phyloP scores from a whole-genome alignment of 2,888 invertebrate species.

The Panzeria rudis region DNA sequence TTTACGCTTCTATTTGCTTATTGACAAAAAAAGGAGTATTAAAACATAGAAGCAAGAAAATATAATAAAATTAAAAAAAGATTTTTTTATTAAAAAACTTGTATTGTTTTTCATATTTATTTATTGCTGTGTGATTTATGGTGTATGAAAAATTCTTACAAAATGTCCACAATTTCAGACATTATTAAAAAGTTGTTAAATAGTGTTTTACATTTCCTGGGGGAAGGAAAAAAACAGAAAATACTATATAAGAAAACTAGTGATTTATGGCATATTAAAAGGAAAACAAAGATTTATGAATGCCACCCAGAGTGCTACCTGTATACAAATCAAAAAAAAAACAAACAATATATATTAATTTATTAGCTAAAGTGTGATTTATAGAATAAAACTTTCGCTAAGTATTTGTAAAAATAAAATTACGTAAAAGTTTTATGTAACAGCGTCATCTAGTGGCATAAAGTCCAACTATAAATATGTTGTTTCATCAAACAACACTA shows the following conservation, averaged over 20 bases:
- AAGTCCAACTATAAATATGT: too few species aligned
- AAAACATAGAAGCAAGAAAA: neutral
- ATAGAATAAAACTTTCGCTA: neutral
- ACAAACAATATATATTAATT: neutral
- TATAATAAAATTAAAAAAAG: neutral
- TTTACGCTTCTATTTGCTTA: neutral
- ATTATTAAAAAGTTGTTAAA: constrained; percentile 27
- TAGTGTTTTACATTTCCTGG: neutral
- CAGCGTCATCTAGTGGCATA: too few species aligned
- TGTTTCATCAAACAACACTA: too few species aligned
- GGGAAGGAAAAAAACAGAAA: neutral
- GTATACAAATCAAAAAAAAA: neutral
- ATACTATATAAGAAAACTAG: neutral
- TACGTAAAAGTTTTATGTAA: neutral
- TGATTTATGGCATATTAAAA: neutral
- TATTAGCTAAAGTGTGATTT: neutral
- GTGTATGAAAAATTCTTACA: neutral
- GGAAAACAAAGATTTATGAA: neutral
- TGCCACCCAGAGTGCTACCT: neutral
- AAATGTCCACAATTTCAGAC: constrained; percentile 1
- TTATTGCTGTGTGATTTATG: neutral
- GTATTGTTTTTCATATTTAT: neutral
- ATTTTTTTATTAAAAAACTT: neutral
- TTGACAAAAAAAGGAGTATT: neutral
- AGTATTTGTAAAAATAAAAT: neutral